Evolutionary conservation across 2,797 vertebrate species (phyloP), one percentile per base, ranked within the genome.

Genomic region (Centroberyx gerrardi): DNA sequence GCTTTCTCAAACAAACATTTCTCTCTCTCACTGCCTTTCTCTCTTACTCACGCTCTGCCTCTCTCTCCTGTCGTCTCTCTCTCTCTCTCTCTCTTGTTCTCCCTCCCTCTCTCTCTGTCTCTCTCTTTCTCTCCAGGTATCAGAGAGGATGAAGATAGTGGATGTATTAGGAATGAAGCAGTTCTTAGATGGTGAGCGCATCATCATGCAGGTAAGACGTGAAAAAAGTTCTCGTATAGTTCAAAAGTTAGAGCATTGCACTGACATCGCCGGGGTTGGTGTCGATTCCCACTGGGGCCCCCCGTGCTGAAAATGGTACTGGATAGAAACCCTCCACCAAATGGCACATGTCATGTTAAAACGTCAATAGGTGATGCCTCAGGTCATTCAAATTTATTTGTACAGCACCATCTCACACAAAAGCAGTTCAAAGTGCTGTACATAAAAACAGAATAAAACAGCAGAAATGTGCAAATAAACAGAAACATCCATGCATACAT

Each of bases 61-160:
- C 5, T 54, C 13, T 36, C 14, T 2, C 40, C 3, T 56, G 31
- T 54, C 56, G 38, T 33, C 49, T 56, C 4, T 8, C 29, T 29
- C 15, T 5, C 0, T 62, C n/a, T 18, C 2, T 62, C 36, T 27
- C 15, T 33, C 33, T 62, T 2, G 38, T 15, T 44, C 4, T 62
- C 18, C 53, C 6, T 0, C 7, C 29, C n/a, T 67, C 28, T 17
- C 13, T 13, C 15, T 60, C 12, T 18, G 17, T 14, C 4, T 15
- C 8, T 61, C 8, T 67, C 27, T 36, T 49, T 64, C 28, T 63
- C 7, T 62, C 13, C 78, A 99, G 98, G 76, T 93, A 68, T 97
- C 95, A 54, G 98, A 99, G 80, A 93, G 97, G 91, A 98, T 99
- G 97, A 99, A 99, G 94, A 97, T 99, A 68, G 98, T 98, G 81